Conservation (phyloP, 2,888 invertebrate genomes). For the Zygogramma bicolorata region DNA sequence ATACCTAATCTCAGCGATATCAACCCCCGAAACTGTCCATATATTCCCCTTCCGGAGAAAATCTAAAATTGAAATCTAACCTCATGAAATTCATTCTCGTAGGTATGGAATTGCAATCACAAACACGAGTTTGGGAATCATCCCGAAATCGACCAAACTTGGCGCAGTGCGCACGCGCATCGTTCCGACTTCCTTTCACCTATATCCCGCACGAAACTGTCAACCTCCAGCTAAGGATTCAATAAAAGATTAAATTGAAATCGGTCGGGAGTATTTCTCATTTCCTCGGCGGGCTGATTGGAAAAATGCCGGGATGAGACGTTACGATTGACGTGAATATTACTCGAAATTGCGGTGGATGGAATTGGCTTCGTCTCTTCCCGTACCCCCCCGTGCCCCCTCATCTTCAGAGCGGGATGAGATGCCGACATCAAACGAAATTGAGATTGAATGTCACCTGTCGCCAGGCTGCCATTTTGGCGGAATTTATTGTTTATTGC, state of each 20-base stretch:
- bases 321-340: background rate
- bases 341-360: background rate
- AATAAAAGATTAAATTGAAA: conserved; percentile 21
- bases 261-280: conserved; percentile 7
- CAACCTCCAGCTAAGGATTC: conserved; percentile 26
- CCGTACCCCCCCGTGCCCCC: background rate
- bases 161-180: conserved; percentile 45
- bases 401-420: background rate
- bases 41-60: background rate
- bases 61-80: background rate
- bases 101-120: conserved; percentile 23
- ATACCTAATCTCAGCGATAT: background rate
- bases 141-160: conserved; percentile 48
- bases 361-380: background rate
- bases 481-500: no score
- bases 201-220: conserved; percentile 19
- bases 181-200: conserved; percentile 8
- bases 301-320: conserved; percentile 18
- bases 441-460: background rate
- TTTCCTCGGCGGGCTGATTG: conserved; percentile 14
- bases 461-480: background rate
- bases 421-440: background rate
- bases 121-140: conserved; percentile 33
- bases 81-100: background rate
- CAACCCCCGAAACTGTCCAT: background rate